These are phyloP conservation scores for Leptodirus hochenwartii DNA, from an alignment of 2,888 invertebrate species.

Conservation along the genomic window DNA sequence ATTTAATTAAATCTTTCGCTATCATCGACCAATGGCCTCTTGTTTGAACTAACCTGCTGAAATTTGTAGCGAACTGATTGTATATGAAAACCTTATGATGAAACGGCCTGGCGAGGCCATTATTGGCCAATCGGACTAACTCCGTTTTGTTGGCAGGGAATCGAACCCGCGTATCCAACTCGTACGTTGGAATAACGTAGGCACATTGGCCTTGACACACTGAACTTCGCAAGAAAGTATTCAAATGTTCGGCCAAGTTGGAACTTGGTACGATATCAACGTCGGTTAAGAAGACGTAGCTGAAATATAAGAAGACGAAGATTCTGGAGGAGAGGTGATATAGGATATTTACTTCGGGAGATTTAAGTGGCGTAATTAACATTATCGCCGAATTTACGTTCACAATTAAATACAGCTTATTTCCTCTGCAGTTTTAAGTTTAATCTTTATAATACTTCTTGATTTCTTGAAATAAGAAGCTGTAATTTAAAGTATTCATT, in stretches of 20 bases:
- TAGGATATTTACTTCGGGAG: too few species aligned
- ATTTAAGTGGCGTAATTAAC: too few species aligned
- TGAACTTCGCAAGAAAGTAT: slow-evolving; percentile 40
- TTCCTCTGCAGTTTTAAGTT: too few species aligned
- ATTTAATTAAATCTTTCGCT: neutral
- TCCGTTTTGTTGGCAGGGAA: slow-evolving; percentile 71
- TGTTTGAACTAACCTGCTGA: slow-evolving; percentile 45
- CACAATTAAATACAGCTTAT: too few species aligned
- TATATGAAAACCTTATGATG: slow-evolving; percentile 84
- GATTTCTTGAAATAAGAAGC: too few species aligned
- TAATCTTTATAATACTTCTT: too few species aligned
- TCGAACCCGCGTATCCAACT: slow-evolving; percentile 58
- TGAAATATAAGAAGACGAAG: too few species aligned
- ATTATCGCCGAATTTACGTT: too few species aligned
- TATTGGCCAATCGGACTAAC: slow-evolving; percentile 52
- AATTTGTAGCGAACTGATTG: slow-evolving; percentile 84
- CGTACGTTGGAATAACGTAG: slow-evolving; percentile 81
- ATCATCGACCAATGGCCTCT: neutral
- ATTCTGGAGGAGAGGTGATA: too few species aligned
- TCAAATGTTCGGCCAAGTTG: slow-evolving; percentile 50
- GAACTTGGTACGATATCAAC: slow-evolving; percentile 73
- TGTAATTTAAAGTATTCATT: too few species aligned
- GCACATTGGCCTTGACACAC: slow-evolving; percentile 49
- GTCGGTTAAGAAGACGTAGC: slow-evolving; percentile 69
- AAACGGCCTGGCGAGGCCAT: slow-evolving; percentile 71